Evolutionary conservation across 2,888 invertebrate species (phyloP), one percentile per base, ranked within the genome.

Genomic region (Sesamia inferens): DNA sequence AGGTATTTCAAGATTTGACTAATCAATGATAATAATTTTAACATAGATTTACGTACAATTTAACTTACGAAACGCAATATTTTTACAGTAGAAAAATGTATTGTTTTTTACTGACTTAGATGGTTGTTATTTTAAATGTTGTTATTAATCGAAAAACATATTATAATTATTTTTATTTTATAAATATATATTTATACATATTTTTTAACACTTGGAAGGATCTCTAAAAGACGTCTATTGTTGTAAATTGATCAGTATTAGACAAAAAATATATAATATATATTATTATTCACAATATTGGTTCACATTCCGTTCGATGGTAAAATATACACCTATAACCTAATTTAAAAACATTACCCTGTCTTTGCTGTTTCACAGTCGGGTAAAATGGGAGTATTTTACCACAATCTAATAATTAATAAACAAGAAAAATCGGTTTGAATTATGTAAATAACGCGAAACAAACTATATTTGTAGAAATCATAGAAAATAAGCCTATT

Each of bases 171-270:
- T n/a, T n/a, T n/a, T n/a, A n/a, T 58, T 68, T 58, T 61, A 22
- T 58, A 24, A 66, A 62, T 42, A 67, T 1, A 78, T 51, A 62
- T 77, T 68, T 61, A 63, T 51, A n/a, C 64, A 66, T 22, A 6
- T 47, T 47, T 68, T 42, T 58, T 58, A 70, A 61, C 16, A 71
- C 54, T 71, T 68, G 66, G 61, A 68, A 72, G 55, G 86, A 85
- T 85, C 86, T 85, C 86, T 74, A 64, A 31, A 73, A 55, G 16
- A 74, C 66, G 59, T 78, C 62, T 44, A 66, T 63, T 69, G 67
- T 74, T 73, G 22, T 63, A 10, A 83, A 79, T 69, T 14, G 47
- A 79, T 84, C 85, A 85, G 85, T 85, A 85, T 85, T 85, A 85
- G 22, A 79, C 55, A 68, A 71, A 57, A 64, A 47, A 19, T 19